Evolutionary conservation across 2,888 invertebrate genomes (phyloP), one percentile per base, ranked within the genome.

Genomic region (Miltochrista miniata): DNA sequence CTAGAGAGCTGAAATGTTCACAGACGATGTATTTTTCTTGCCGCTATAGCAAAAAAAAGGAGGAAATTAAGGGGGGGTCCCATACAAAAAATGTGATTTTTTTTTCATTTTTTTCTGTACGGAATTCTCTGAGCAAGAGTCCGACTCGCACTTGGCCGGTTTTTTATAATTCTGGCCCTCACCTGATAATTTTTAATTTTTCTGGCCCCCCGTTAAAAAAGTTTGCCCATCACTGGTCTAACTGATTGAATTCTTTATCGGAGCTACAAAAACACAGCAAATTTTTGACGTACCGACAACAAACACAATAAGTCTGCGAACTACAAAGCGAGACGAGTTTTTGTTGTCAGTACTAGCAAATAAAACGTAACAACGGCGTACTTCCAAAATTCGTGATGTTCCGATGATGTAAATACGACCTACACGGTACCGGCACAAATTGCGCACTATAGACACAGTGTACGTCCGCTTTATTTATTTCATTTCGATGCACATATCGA

Each of bases 321-420:
- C 5, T 33, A 43, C 38, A 48, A 43, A 48, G 44, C 34, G 15
- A 49, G 44, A 49, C 34, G 39, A 39, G 44, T 49, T 49, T 49
- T 49, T 50, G 39, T 43, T 47, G 42, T 35, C 35, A 47, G 39
- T 44, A 51, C 47, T 47, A 51, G 38, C 40, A 47, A 50, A 31
- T 41, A 47, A 18, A 10, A 45, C 35, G 18, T n/a, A 14, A 47
- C 42, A 45, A 33, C 40, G 42, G 18, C 53, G 46, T 51, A 36
- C 13, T 45, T 41, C 46, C 44, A n/a, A 60, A 66, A 55, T 51
- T 44, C 48, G 12, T 34, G n/a, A n/a, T n/a, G 57, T 50, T 51
- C 33, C 48, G 14, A 53, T 63, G 64, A 66, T 60, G 64, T 60
- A 64, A 66, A 66, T 57, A 58, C 60, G n/a, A n/a, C n/a, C n/a